phyloP scores from a whole-genome alignment of 1,140 invertebrate species.

The Apocrypta bakeri region DNA sequence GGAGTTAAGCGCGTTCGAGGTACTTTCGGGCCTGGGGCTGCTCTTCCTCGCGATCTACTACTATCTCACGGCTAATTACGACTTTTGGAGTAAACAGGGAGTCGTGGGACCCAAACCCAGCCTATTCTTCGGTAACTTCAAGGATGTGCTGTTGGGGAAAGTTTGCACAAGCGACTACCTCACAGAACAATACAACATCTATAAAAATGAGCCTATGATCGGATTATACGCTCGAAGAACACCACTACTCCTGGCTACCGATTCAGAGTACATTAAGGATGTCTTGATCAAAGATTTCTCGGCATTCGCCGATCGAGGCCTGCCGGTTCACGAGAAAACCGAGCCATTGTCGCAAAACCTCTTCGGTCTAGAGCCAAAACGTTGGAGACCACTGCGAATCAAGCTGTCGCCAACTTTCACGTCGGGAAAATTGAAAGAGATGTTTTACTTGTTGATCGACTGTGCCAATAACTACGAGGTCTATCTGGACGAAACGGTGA shows the following conservation, averaged over 20 bases:
- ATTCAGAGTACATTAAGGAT: constrained; percentile 71
- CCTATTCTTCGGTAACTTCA: constrained; percentile 64
- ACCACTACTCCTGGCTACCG: constrained; percentile 67
- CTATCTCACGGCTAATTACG: constrained; percentile 49
- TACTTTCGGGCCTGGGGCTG: constrained; percentile 47
- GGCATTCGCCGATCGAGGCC: constrained; percentile 68
- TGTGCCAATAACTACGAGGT: constrained; percentile 69
- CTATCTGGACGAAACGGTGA: constrained; percentile 61
- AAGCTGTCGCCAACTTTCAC: constrained; percentile 74
- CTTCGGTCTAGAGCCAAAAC: constrained; percentile 63
- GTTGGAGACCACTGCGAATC: constrained; percentile 74
- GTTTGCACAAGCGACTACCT: constrained; percentile 45
- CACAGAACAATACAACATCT: constrained; percentile 55
- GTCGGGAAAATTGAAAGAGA: constrained; percentile 73
- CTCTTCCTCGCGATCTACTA: constrained; percentile 54
- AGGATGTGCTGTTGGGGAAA: constrained; percentile 53
- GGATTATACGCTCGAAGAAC: constrained; percentile 67
- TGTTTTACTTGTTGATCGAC: constrained; percentile 70
- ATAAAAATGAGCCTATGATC: constrained; percentile 63
- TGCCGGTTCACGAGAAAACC: constrained; percentile 59
- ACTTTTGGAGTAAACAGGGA: constrained; percentile 65
- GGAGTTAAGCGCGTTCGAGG: constrained; percentile 41
- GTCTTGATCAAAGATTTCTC: constrained; percentile 74
- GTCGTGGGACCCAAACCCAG: constrained; percentile 61
- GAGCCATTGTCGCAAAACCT: constrained; percentile 67